Evolutionary conservation across 2,888 invertebrate genomes (phyloP).

Genomic region (Pammene aurita): DNA sequence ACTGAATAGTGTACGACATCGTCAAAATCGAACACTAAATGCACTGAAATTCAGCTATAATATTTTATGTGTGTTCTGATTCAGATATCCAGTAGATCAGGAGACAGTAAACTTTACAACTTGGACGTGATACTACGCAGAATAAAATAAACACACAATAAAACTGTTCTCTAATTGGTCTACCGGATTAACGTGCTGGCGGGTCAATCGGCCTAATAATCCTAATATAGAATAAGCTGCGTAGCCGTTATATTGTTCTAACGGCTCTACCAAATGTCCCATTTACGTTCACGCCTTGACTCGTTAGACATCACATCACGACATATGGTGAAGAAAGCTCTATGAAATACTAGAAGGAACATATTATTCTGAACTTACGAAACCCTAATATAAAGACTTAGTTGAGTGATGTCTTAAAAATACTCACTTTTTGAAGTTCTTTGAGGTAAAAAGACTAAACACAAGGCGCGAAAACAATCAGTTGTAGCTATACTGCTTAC

Average conservation of each 20-base stretch:
- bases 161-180: constrained; percentile 30
- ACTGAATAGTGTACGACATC: no score
- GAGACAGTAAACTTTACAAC: neutral
- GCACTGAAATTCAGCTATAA: no score
- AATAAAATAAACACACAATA: constrained; percentile 25
- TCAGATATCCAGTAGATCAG: neutral
- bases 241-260: constrained; percentile 26
- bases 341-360: neutral
- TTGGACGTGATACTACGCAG: neutral
- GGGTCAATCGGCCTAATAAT: constrained; percentile 32
- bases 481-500: no score
- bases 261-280: constrained; percentile 16
- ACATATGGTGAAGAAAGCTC: constrained; percentile 5
- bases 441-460: no score
- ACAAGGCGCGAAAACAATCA: no score
- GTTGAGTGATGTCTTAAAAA: no score
- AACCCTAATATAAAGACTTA: no score
- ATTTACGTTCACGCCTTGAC: constrained; percentile 14
- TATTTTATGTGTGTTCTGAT: neutral
- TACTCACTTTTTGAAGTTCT: no score
- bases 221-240: constrained; percentile 34
- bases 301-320: neutral
- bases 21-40: no score
- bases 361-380: neutral
- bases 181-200: constrained; percentile 31